Evolutionary conservation across 2,113 vertebrate genomes (phyloP), one percentile per base, ranked within the genome.

Genomic region (Arenaria interpres): DNA sequence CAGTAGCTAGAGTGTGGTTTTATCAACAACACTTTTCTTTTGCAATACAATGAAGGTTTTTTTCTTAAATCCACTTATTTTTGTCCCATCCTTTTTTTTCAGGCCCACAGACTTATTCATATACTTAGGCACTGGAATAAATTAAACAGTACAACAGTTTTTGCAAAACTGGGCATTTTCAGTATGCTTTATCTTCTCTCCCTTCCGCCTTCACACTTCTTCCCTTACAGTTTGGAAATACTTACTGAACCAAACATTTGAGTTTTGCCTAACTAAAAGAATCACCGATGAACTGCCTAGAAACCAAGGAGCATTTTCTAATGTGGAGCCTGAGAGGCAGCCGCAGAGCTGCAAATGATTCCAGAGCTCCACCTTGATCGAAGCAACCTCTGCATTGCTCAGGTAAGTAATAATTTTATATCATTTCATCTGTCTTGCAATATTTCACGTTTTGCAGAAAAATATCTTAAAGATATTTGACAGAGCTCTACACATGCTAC

Each of bases 1-100:
- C 12, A 15, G 59, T 72, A 94, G 12, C 23, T 39, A 12, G 3
- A 80, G 10, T 32, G 14, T 12, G 20, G 67, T 82, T 84, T 54
- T 67, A 69, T 74, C 43, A 89, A 30, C 10, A 54, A 32, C 39
- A 18, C 5, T 64, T 82, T 78, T 78, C 23, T 90, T 76, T 50
- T 37, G n/a, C 37, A 78, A 24, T 14, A 75, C 1, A 50, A 2
- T 30, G 14, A 1, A 4, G 28, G 4, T 0, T 1, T 41, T 89
- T 84, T 64, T 21, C 39, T 56, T 68, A 87, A 75, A 59, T 60
- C 41, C 9, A 25, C 17, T 63, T 77, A 28, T 10, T 19, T 54
- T 82, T 76, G 43, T 81, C 60, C 21, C 25, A 10, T 48, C 51
- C 8, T 78, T 92, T 75, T 64, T 63, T 50, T 45, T 67, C 45